phyloP scores from a whole-genome alignment of 2,113 vertebrate genomes.

The Chloroceryle aenea region DNA sequence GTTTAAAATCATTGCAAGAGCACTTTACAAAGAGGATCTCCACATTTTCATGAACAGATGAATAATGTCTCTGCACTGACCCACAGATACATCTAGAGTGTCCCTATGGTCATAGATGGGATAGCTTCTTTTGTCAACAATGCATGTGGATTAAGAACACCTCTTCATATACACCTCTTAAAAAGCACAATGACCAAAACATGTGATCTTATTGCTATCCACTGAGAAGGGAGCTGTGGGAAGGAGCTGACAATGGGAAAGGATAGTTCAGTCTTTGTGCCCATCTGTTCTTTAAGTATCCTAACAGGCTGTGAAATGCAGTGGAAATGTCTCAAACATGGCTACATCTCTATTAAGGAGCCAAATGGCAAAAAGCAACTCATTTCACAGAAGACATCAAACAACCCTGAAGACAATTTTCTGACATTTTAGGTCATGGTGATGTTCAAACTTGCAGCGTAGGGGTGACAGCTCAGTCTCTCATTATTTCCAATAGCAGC shows the following conservation, averaged over 20 bases:
- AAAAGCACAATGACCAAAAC: background rate
- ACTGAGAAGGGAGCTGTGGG: background rate
- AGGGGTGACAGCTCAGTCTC: background rate
- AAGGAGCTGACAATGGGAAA: background rate
- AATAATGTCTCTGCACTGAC: background rate
- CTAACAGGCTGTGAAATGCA: background rate
- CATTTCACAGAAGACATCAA: background rate
- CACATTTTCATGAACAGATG: background rate
- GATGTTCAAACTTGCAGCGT: background rate
- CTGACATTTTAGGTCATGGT: background rate
- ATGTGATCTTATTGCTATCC: background rate
- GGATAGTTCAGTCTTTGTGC: background rate
- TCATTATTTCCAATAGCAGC: background rate
- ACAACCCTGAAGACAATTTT: background rate
- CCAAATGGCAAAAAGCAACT: background rate
- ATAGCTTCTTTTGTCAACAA: background rate
- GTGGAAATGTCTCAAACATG: background rate
- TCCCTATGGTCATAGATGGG: background rate
- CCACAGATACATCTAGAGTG: background rate
- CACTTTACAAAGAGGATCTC: background rate
- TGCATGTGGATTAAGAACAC: background rate
- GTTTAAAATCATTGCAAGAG: background rate
- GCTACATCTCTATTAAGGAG: background rate
- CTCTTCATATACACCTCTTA: background rate
- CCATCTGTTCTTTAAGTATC: background rate